Percentiles rank a stretch among this genome's conserved stretches.
phyloP scores from a whole-genome alignment of 2,888 invertebrate genomes.

The Morpho deidamia region DNA sequence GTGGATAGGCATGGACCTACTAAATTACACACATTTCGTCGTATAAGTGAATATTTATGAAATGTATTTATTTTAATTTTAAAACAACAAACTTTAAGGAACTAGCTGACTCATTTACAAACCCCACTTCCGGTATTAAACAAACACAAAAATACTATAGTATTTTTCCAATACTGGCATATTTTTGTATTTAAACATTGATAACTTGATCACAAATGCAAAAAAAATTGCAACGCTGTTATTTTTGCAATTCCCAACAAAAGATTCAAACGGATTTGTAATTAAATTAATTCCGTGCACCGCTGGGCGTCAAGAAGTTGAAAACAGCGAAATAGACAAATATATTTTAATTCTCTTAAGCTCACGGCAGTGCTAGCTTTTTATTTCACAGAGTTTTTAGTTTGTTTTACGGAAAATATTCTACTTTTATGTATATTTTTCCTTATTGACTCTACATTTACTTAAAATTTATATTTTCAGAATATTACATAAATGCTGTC shows the following conservation, averaged over 20 bases:
- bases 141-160: too few species aligned
- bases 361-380: constrained; percentile 14
- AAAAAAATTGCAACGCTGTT: neutral
- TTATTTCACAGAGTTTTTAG: constrained; percentile 12
- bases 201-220: neutral
- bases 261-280: constrained; percentile 22
- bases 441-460: too few species aligned
- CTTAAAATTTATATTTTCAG: too few species aligned
- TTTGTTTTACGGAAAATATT: constrained; percentile 1
- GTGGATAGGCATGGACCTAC: too few species aligned
- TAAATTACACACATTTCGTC: too few species aligned
- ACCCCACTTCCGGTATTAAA: too few species aligned
- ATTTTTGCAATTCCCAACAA: constrained; percentile 11
- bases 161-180: neutral
- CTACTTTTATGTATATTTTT: neutral
- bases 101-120: too few species aligned
- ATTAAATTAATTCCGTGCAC: constrained; percentile 25
- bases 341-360: constrained; percentile 23
- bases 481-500: too few species aligned
- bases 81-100: too few species aligned
- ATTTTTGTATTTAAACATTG: neutral
- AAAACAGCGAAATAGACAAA: constrained; percentile 21
- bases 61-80: too few species aligned
- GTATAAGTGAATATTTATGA: too few species aligned
- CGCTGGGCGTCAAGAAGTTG: constrained; percentile 20